These are phyloP conservation scores for Naja naja DNA, from an alignment of 2,113 vertebrate genomes.

Conservation along the genomic window DNA sequence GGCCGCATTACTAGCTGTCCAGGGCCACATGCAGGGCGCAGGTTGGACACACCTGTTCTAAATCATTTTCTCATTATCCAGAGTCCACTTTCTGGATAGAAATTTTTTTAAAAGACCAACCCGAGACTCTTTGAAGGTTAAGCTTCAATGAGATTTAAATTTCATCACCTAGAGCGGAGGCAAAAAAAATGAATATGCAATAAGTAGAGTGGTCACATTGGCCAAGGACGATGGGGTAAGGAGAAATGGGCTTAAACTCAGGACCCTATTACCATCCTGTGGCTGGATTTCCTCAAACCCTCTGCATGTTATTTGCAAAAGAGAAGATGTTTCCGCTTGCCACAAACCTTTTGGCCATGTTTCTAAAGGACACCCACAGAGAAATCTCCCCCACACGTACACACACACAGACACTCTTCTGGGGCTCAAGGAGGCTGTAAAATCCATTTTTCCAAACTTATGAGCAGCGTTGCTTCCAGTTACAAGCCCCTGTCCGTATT, in stretches of 20 bases:
- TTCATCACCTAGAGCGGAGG: neutral
- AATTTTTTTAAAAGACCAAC: neutral
- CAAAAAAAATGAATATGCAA: too few species aligned
- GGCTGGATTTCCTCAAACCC: neutral
- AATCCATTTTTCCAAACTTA: neutral
- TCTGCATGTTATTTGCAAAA: neutral
- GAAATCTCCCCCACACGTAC: neutral
- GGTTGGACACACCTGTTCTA: neutral
- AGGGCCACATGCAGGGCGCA: rapidly evolving
- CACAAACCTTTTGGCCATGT: neutral
- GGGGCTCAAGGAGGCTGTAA: neutral
- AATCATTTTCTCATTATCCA: neutral
- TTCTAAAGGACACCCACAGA: neutral
- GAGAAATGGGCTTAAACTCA: neutral
- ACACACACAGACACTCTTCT: neutral
- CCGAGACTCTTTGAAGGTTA: neutral
- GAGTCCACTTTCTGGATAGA: neutral
- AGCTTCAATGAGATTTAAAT: neutral
- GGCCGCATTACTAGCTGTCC: neutral
- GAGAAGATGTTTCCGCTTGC: neutral
- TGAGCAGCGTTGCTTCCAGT: neutral
- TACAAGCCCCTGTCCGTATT: neutral
- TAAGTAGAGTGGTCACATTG: neutral
- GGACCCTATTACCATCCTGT: neutral
- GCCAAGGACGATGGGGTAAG: neutral